Evolutionary conservation across 2,797 vertebrate species (phyloP).

Genomic region (Rhinella marina): DNA sequence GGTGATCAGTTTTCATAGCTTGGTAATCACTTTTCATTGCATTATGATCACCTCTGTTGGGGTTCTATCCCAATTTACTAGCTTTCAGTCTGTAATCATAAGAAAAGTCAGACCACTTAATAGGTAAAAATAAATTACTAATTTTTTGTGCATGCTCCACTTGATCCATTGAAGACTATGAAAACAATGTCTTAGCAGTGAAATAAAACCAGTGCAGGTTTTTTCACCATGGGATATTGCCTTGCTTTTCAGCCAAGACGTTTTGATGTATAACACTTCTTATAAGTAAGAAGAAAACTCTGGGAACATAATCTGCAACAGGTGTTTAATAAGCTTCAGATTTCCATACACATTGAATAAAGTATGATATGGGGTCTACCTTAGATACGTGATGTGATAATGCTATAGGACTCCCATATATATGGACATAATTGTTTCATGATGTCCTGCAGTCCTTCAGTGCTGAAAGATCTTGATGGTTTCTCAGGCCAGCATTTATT

Average conservation of each 20-base stretch:
- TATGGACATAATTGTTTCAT: slow-evolving; percentile 4
- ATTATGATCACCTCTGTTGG: background rate
- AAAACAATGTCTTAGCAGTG: background rate
- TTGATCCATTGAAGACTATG: background rate
- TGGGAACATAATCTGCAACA: slow-evolving; percentile 28
- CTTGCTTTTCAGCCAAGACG: background rate
- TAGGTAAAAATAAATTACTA: background rate
- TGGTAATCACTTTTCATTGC: background rate
- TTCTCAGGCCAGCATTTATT: slow-evolving; percentile 24
- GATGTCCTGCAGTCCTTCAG: slow-evolving; percentile 19
- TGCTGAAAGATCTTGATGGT: slow-evolving; percentile 22
- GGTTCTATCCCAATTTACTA: background rate
- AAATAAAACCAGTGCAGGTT: background rate
- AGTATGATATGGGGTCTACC: slow-evolving; percentile 1
- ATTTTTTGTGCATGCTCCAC: background rate
- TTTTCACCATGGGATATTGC: background rate
- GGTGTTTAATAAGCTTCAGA: background rate
- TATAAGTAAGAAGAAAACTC: background rate
- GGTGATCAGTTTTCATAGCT: background rate
- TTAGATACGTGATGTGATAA: slow-evolving; percentile 10
- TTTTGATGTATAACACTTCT: slow-evolving; percentile 2
- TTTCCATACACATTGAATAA: background rate
- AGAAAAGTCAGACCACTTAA: background rate
- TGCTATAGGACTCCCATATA: slow-evolving; percentile 2
- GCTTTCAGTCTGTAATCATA: background rate